Conservation (phyloP, 2,797 vertebrate species). For the Emys orbicularis region DNA sequence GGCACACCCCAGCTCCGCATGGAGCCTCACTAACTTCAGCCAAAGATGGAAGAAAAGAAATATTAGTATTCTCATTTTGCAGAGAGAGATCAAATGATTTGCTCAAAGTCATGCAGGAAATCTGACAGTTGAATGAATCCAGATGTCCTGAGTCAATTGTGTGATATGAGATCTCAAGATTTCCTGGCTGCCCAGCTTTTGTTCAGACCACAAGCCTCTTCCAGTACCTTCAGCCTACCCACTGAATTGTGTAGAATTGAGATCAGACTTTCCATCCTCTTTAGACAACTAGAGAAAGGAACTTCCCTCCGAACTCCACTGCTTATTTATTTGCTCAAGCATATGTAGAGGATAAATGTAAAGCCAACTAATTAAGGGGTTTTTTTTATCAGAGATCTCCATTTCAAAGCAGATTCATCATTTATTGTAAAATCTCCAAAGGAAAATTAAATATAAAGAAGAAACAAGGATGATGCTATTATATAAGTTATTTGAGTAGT, state of each 20-base stretch:
- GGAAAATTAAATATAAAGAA: constrained; percentile 59
- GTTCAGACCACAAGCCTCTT: not conserved
- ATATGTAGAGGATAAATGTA: constrained; percentile 24
- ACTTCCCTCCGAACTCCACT: constrained; percentile 3
- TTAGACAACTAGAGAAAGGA: constrained; percentile 16
- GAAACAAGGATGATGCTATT: constrained; percentile 50
- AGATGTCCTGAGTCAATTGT: not conserved
- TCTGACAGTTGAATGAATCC: not conserved
- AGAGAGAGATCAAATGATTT: rapidly evolving
- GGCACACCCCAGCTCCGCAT: not conserved
- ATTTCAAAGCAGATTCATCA: constrained; percentile 27
- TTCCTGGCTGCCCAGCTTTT: not conserved
- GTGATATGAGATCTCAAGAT: rapidly evolving
- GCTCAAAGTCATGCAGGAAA: rapidly evolving
- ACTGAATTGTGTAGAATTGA: not conserved
- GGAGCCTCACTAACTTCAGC: not conserved
- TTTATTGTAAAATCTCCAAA: constrained; percentile 45
- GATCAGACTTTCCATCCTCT: not conserved
- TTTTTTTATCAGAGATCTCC: constrained; percentile 27
- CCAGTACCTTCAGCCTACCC: rapidly evolving
- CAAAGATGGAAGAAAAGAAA: constrained; percentile 53
- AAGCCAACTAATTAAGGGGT: constrained; percentile 41
- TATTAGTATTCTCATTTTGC: not conserved
- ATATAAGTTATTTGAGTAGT: not conserved
- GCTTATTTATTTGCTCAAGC: constrained; percentile 34